A percentile compares a stretch with the other conserved stretches of the same genome.
Evolutionary conservation across 2,888 invertebrate genomes (phyloP).

Genomic region (Lasioglossum zephyrum): DNA sequence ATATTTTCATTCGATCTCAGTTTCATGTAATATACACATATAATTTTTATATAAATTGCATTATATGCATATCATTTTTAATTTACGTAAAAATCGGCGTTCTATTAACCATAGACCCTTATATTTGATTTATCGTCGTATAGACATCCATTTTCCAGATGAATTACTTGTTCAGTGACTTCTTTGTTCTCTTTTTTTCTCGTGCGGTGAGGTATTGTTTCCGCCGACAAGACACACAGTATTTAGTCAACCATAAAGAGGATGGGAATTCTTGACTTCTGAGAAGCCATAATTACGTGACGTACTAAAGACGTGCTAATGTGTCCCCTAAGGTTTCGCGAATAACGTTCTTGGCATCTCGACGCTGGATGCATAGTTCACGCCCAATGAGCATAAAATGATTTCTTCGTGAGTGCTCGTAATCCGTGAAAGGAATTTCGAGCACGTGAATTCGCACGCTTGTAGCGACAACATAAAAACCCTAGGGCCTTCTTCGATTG

Average conservation of each 20-base stretch:
- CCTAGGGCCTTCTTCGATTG: slow-evolving; percentile 16
- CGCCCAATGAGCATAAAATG: slow-evolving; percentile 52
- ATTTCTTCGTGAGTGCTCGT: slow-evolving; percentile 42
- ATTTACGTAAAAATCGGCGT: neutral
- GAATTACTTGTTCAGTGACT: neutral
- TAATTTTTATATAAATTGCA: too few species aligned
- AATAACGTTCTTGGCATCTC: slow-evolving; percentile 11
- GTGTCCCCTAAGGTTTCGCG: slow-evolving; percentile 54
- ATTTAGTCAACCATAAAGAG: neutral
- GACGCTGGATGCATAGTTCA: slow-evolving; percentile 38
- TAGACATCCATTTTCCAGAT: neutral
- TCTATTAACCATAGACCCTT: neutral
- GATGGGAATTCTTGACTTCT: slow-evolving; percentile 13
- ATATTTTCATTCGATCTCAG: neutral
- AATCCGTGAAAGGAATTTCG: slow-evolving; percentile 40
- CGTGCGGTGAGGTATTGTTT: slow-evolving; percentile 14
- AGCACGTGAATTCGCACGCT: slow-evolving; percentile 31
- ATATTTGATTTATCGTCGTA: neutral
- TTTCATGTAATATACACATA: too few species aligned
- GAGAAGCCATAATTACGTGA: slow-evolving; percentile 48
- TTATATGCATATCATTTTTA: neutral
- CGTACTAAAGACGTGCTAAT: slow-evolving; percentile 33
- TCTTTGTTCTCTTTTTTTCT: neutral
- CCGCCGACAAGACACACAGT: neutral
- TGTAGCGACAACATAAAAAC: slow-evolving; percentile 18